Base-by-base conservation (phyloP, 2,113 vertebrate genomes). In the Arvicanthis niloticus region DNA sequence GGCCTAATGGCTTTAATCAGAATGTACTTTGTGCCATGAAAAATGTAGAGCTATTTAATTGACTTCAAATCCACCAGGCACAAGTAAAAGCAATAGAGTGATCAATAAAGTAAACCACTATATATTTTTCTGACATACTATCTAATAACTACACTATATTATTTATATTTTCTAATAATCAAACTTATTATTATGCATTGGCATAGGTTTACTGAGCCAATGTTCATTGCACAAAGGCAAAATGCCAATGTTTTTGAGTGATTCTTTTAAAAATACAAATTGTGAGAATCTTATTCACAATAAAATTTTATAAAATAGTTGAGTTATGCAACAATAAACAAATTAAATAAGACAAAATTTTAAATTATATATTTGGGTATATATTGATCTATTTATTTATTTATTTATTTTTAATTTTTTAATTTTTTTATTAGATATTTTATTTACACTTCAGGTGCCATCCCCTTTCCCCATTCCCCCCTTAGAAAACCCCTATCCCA, bases 221-320 rank as follows among this genome's bases (percentile, higher is more conserved):
- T 58, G 5, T 60, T 48, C 34, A 76, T 9, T 92, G 1, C 13
- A 31, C 1, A 68, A 37, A 88, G 51, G 21, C n/a, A 53, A 10
- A 73, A 45, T 48, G 78, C 37, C 76, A 76, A 60, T 29, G 58
- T 26, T 77, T 48, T 67, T 76, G 19, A 24, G 37, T 62, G 42
- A 85, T n/a, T 89, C 65, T 84, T n/a, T 31, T 48, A 78, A 78
- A 97, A 93, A 60, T 93, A 7, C 3, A 86, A 58, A 22, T 92
- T 67, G 88, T 73, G 48, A 78, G 68, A 58, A 12, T 58, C 51
- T 56, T 42, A 81, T 87, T 84, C 70, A 3, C 34, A 94, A 42
- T 78, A 67, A 82, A 4, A 76, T 42, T n/a, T 88, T 40, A 88
- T n/a, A 72, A 70, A 72, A 31, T 29, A 26, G 72, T 88, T 88